phyloP scores from a whole-genome alignment of 2,888 invertebrate species.

The Ethmia dodecea region DNA sequence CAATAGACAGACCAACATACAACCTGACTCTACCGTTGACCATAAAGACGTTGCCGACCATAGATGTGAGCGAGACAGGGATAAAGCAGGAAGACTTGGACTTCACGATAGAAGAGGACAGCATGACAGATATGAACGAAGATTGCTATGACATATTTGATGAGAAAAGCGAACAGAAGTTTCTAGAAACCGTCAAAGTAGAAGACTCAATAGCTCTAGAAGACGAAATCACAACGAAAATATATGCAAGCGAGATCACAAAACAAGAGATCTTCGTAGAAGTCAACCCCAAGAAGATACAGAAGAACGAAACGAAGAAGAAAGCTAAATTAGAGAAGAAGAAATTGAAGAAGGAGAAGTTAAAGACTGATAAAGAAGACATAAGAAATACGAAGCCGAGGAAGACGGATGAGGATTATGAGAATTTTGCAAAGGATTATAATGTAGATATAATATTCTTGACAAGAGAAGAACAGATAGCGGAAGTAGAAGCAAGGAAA shows the following conservation, averaged over 20 bases:
- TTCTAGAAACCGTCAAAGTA: constrained; percentile 6
- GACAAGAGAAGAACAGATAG: constrained; percentile 16
- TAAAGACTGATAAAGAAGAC: no score
- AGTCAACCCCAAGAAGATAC: constrained; percentile 6
- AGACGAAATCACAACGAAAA: constrained; percentile 11
- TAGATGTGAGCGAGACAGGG: constrained; percentile 8
- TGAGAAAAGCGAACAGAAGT: constrained; percentile 1
- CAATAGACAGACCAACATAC: constrained; percentile 13
- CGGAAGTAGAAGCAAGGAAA: constrained; percentile 14
- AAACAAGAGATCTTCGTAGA: constrained; percentile 12
- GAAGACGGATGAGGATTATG: constrained; percentile 19
- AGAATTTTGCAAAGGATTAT: constrained; percentile 12
- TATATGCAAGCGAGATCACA: constrained; percentile 9
- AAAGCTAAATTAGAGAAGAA: constrained; percentile 5
- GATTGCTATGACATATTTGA: constrained; percentile 9
- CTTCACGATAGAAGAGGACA: constrained; percentile 5
- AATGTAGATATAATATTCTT: constrained; percentile 16
- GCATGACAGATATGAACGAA: constrained; percentile 5
- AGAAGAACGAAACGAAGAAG: constrained; percentile 11
- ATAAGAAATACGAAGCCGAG: constrained; percentile 12
- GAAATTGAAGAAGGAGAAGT: constrained; percentile 8
- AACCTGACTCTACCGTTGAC: constrained; percentile 11
- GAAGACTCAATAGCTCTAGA: constrained; percentile 6
- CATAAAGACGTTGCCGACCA: constrained; percentile 6
- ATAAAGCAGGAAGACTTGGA: constrained; percentile 7